Conservation (phyloP, 1,140 invertebrate species). For the Maniola jurtina region DNA sequence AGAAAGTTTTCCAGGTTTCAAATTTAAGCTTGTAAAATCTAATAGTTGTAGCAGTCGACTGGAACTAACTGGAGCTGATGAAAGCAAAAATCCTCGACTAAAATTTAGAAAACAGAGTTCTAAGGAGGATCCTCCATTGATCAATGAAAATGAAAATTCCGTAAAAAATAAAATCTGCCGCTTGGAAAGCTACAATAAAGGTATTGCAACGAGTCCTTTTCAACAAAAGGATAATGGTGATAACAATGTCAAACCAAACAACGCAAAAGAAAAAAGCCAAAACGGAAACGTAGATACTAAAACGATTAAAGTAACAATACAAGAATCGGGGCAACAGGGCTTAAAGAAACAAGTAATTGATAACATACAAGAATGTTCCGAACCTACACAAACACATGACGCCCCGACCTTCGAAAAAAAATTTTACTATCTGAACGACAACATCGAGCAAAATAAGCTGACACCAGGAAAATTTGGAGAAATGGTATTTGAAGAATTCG, state of each 20-base stretch:
- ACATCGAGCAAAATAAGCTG: conserved; percentile 74
- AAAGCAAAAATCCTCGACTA: conserved; percentile 56
- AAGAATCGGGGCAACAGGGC: conserved; percentile 13
- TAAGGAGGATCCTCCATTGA: conserved; percentile 66
- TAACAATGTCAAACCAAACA: conserved; percentile 43
- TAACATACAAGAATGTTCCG: conserved; percentile 34
- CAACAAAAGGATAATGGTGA: conserved; percentile 59
- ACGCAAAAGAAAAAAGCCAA: conserved; percentile 38
- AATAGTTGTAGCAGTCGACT: conserved; percentile 91
- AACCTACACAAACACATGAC: conserved; percentile 46
- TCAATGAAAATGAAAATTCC: conserved; percentile 72
- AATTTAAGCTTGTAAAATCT: conserved; percentile 88
- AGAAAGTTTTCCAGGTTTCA: conserved; percentile 80
- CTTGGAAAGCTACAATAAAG: conserved; percentile 75
- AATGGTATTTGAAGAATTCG: conserved; percentile 91
- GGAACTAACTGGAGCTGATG: conserved; percentile 85
- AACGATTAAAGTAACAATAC: conserved; percentile 15
- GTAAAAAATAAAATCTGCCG: conserved; percentile 77
- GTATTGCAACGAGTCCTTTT: conserved; percentile 68
- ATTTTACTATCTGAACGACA: conserved; percentile 74
- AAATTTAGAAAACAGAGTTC: conserved; percentile 60
- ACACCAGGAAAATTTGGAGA: conserved; percentile 84
- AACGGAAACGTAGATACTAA: conserved; percentile 36
- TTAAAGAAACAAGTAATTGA: conserved; percentile 33
- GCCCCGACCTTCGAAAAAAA: conserved; percentile 70